Percentiles rank a stretch among this genome's conserved stretches.
Conservation (phyloP, 2,888 invertebrate genomes). For the Chorisops tibialis region DNA sequence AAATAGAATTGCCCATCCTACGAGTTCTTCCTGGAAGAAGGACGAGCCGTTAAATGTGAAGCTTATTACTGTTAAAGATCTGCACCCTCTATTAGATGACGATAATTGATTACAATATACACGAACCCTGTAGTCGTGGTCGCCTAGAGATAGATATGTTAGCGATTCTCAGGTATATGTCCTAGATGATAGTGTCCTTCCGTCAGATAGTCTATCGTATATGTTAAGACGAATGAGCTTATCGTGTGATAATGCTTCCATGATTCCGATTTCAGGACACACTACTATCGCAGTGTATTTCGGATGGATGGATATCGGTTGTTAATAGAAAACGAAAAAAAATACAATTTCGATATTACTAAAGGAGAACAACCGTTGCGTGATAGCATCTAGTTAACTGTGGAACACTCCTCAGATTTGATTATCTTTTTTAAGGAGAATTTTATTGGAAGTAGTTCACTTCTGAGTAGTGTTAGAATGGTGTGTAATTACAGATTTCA, state of each 20-base stretch:
- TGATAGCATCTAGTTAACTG: too few species aligned
- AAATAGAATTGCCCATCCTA: slow-evolving; percentile 1
- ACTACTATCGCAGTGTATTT: slow-evolving; percentile 2
- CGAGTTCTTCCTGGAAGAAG: neutral
- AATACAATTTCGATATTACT: too few species aligned
- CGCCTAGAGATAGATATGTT: too few species aligned
- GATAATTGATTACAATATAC: slow-evolving; percentile 18
- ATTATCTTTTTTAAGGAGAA: too few species aligned
- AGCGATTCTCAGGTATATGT: too few species aligned
- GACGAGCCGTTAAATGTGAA: neutral
- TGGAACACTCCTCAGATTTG: too few species aligned
- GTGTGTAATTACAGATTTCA: too few species aligned
- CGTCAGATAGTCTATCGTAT: neutral
- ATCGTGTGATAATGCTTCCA: slow-evolving; percentile 23
- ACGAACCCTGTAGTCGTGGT: too few species aligned
- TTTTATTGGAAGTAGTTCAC: too few species aligned
- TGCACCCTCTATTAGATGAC: slow-evolving; percentile 1
- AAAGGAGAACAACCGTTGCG: too few species aligned
- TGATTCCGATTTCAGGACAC: slow-evolving; percentile 7
- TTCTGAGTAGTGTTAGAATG: too few species aligned
- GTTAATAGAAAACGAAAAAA: slow-evolving; percentile 25
- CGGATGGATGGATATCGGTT: slow-evolving; percentile 9
- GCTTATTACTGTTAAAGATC: slow-evolving; percentile 9
- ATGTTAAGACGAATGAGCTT: slow-evolving; percentile 19
- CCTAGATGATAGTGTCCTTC: too few species aligned